Evolutionary conservation across 2,888 invertebrate genomes (phyloP), one percentile per base, ranked within the genome.

Genomic region (Plebejus melissa): DNA sequence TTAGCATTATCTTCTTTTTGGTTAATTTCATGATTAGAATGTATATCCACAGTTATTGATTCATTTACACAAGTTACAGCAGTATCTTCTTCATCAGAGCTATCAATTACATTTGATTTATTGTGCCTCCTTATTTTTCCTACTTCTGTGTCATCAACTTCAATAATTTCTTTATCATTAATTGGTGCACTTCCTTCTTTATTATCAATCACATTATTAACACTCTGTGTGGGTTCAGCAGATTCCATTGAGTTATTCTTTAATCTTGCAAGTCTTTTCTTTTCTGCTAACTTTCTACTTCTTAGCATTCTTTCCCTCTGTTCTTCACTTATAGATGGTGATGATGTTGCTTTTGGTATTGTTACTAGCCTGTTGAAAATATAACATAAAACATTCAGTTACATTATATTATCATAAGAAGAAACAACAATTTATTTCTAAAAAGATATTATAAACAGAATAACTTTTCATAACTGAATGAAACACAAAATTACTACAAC

Each of bases 221-320:
- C 76, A 58, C 16, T 41, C 13, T 13, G 16, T 65, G 32, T 65
- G 13, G 65, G 2, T 11, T 16, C 46, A 28, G 36, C 22, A 57
- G 75, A 75, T 77, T 69, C 70, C 57, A 69, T 78, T 65, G 77
- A 79, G 9, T 80, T 80, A 81, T 86, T 85, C 81, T 90, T 87
- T 11, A 94, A 82, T 82, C 93, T 94, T 0, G 95, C 95, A n/a
- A 94, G 89, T 74, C 95, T 88, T 78, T 94, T 93, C 83, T 96
- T 95, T 86, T 95, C 94, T 0, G 96, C 96, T 71, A 95, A 79
- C 81, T 93, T 91, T 74, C 95, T 94, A 83, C 97, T 97, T 79
- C 94, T 94, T 38, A 96, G 94, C 87, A 97, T 96, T 82, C 95
- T 94, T 75, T 96, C 95, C 80, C 94, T 94, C 82, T 96, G 95